These are phyloP conservation scores for Xylocopa sonorina DNA, from an alignment of 1,140 invertebrate species.

Conservation along the genomic window DNA sequence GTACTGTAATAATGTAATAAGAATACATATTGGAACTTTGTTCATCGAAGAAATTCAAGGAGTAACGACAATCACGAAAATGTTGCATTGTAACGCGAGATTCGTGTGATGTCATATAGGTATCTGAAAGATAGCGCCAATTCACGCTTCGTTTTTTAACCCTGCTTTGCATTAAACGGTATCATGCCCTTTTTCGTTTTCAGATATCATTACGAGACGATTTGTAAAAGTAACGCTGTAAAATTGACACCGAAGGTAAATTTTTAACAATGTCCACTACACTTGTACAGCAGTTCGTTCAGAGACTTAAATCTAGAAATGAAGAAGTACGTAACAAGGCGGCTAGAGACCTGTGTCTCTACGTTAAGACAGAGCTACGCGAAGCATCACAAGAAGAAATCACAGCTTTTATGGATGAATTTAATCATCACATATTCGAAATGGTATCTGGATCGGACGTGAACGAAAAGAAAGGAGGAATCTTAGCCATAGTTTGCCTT, in stretches of 20 bases:
- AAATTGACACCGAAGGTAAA: not conserved
- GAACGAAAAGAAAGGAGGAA: conserved; percentile 97
- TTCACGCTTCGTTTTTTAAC: not conserved
- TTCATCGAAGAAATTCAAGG: not conserved
- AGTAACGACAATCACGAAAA: conserved; percentile 6
- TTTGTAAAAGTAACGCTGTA: not conserved
- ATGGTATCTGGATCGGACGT: conserved; percentile 96
- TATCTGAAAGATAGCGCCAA: not conserved
- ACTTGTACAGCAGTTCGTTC: conserved; percentile 90
- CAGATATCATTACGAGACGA: not conserved
- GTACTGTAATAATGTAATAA: conserved; percentile 7
- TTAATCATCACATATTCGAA: conserved; percentile 97
- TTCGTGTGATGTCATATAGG: conserved; percentile 46
- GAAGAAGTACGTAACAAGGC: conserved; percentile 92
- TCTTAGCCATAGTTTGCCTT: conserved; percentile 96
- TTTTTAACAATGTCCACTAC: conserved; percentile 81
- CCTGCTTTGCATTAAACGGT: not conserved
- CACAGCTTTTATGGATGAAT: conserved; percentile 95
- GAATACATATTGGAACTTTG: not conserved
- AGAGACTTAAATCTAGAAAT: conserved; percentile 93
- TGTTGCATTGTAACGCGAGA: not conserved
- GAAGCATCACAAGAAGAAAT: conserved; percentile 96
- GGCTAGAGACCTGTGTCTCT: conserved; percentile 93
- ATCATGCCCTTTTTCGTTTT: not conserved
- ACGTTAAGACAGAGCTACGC: conserved; percentile 95